Evolutionary conservation across 2,113 vertebrate species (phyloP).

Genomic region (Casuarius casuarius): DNA sequence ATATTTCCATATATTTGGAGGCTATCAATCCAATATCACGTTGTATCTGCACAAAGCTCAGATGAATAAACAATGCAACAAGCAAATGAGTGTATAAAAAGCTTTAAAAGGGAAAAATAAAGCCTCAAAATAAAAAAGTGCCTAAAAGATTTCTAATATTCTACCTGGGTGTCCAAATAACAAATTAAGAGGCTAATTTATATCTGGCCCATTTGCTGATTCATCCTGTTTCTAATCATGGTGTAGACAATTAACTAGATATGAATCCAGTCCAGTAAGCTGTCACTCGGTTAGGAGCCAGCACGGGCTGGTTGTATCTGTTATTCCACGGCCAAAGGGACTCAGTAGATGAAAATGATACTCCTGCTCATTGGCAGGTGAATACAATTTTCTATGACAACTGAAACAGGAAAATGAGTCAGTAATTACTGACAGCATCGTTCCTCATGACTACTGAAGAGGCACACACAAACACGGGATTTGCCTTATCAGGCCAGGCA

Average conservation of each 20-base stretch:
- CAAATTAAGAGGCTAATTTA: not conserved
- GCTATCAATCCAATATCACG: not conserved
- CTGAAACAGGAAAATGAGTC: slow-evolving; percentile 23
- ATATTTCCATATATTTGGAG: not conserved
- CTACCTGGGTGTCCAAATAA: not conserved
- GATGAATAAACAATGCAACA: not conserved
- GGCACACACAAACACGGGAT: slow-evolving; percentile 13
- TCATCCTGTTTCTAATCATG: slow-evolving; percentile 19
- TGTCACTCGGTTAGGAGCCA: slow-evolving; percentile 18
- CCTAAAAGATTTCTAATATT: not conserved
- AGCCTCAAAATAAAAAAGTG: not conserved
- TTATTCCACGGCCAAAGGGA: slow-evolving; percentile 19
- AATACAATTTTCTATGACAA: slow-evolving; percentile 48
- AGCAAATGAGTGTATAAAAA: not conserved
- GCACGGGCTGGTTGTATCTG: slow-evolving; percentile 3
- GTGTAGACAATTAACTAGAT: not conserved
- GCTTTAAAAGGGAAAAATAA: not conserved
- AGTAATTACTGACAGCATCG: slow-evolving; percentile 20
- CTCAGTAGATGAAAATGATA: slow-evolving; percentile 10
- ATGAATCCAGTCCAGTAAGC: slow-evolving; percentile 15
- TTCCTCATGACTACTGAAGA: not conserved
- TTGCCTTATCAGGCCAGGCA: slow-evolving; percentile 53
- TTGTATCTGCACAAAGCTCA: not conserved
- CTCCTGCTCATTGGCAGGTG: slow-evolving; percentile 38
- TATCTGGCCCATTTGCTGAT: not conserved